Base-by-base conservation (phyloP, 2,113 vertebrate species). In the Lepidothrix coronata region DNA sequence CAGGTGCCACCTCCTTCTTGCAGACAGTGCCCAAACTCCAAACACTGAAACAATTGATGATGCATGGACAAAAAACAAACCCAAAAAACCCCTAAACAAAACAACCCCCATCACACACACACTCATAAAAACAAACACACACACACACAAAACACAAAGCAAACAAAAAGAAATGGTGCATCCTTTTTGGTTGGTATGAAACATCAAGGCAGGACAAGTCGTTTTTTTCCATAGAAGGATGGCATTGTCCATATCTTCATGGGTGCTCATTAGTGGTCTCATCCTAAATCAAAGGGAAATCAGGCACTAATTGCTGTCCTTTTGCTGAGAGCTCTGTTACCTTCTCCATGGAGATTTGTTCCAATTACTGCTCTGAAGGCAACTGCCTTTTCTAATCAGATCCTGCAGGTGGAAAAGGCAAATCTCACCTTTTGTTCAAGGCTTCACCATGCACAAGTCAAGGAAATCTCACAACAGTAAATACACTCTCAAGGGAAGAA, bases 371-470 rank as follows among this genome's bases (percentile, higher is more conserved):
- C 48, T 74, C 73, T 39, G 33, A 91, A 41, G 57, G 39, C 48
- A 74, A 21, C 10, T 55, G 22, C 17, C 27, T 88, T 88, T 70
- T 62, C 52, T 59, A 51, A 57, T 62, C 30, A 57, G 22, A 41
- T 19, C 28, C 24, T 46, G 13, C 25, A 70, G 51, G 33, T 54
- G 25, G 55, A 41, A 88, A 93, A 66, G n/a, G 6, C 31, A 89
- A 31, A 82, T 30, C 49, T 94, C 67, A 72, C 37, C 41, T 93
- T 73, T 72, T 65, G 19, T 54, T 72, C 71, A 28, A 88, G 44
- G 30, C 35, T 75, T 31, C 44, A 12, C 6, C 0, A 0, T 12
- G 35, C 41, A 43, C 11, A 20, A 73, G 20, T n/a, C 31, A 68
- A 84, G 20, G 30, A 66, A 68, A 35, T 5, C 12, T 37, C 35